Conservation (phyloP, 2,888 invertebrate genomes). For the Cryptophagus acutangulus region DNA sequence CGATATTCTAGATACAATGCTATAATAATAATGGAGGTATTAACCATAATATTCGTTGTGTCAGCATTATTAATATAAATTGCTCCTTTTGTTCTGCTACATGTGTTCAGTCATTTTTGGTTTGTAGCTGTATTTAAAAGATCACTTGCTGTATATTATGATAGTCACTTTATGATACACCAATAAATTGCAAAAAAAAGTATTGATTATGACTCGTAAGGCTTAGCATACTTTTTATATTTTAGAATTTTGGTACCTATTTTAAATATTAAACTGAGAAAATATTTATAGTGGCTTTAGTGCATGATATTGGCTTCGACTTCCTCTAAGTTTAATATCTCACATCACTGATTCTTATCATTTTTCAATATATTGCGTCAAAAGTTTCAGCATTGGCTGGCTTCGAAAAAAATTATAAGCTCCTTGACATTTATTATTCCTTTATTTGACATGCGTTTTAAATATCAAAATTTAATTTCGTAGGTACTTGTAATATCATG, state of each 20-base stretch:
- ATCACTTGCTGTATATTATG: too few relatives aligned
- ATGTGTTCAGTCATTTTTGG: too few relatives aligned
- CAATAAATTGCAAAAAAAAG: too few relatives aligned
- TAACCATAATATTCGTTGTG: too few relatives aligned
- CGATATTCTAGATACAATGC: too few relatives aligned
- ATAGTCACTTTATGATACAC: too few relatives aligned
- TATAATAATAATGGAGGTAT: too few relatives aligned
- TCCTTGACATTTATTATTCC: neutral
- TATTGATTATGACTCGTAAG: too few relatives aligned
- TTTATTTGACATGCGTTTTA: too few relatives aligned
- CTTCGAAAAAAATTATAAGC: neutral
- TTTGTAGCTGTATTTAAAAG: too few relatives aligned
- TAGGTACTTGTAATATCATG: neutral
- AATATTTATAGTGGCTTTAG: neutral
- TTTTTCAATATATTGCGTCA: slow-evolving; percentile 20
- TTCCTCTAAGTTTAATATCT: slow-evolving; percentile 15
- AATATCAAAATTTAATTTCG: slow-evolving; percentile 1
- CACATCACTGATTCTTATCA: slow-evolving; percentile 19
- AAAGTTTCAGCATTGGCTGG: slow-evolving; percentile 6
- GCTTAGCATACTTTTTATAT: neutral
- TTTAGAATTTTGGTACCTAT: neutral
- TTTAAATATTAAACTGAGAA: slow-evolving; percentile 3
- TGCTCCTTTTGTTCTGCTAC: too few relatives aligned
- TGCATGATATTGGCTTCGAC: slow-evolving; percentile 5
- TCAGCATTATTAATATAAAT: too few relatives aligned